These are phyloP conservation scores for Plecotus auritus DNA, from an alignment of 2,113 vertebrate genomes.

Conservation along the genomic window DNA sequence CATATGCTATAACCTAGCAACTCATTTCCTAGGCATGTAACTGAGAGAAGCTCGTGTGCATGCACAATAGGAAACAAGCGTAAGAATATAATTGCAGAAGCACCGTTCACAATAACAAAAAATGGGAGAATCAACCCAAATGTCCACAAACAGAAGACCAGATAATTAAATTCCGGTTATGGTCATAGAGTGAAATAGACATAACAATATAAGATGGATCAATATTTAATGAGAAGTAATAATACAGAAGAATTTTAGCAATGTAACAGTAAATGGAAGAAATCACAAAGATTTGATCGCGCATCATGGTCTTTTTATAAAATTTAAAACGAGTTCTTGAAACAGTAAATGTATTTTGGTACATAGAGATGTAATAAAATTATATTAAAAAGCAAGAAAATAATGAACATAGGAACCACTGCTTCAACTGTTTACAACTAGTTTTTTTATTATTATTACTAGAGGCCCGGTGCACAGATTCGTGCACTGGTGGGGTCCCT, in stretches of 20 bases:
- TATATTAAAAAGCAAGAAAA: background rate
- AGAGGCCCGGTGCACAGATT: too few species aligned
- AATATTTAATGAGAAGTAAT: background rate
- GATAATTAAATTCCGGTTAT: background rate
- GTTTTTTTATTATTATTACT: too few species aligned
- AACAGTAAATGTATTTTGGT: background rate
- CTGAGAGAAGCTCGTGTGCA: background rate
- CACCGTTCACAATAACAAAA: background rate
- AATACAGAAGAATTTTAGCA: background rate
- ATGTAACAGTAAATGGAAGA: background rate
- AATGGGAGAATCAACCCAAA: background rate
- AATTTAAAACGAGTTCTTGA: background rate
- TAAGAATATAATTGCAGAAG: background rate
- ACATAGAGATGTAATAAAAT: background rate
- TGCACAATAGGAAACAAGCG: background rate
- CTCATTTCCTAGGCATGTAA: background rate
- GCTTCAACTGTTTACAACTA: background rate
- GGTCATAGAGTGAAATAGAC: background rate
- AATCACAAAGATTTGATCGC: background rate
- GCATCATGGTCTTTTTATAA: background rate
- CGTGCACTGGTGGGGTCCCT: too few species aligned
- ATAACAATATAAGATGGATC: background rate
- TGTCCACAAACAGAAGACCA: background rate
- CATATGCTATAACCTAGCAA: background rate
- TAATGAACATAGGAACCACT: background rate